Conservation (phyloP, 2,113 vertebrate species). For the Anseranas semipalmata region DNA sequence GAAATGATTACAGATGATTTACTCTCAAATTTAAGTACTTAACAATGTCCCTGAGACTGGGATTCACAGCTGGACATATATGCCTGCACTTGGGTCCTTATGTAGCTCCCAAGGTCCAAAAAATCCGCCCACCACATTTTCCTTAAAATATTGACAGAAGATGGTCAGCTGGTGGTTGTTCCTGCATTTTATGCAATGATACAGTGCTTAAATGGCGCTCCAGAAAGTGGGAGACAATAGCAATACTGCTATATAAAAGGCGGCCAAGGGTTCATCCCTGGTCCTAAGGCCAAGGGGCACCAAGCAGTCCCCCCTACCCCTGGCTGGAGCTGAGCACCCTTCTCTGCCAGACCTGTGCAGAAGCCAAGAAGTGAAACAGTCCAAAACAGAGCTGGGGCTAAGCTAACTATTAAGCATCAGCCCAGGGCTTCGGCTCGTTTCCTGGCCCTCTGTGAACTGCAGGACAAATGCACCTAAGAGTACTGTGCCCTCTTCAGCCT, state of each 20-base stretch:
- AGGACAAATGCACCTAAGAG: neutral
- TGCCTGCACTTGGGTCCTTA: neutral
- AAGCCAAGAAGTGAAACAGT: neutral
- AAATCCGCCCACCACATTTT: neutral
- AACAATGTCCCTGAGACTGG: neutral
- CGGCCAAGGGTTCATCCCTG: neutral
- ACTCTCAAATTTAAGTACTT: neutral
- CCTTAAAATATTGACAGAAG: neutral
- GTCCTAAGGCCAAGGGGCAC: neutral
- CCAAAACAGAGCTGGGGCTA: neutral
- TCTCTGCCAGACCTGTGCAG: neutral
- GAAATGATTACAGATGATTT: neutral
- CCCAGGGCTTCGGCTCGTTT: neutral
- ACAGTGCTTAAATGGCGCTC: neutral
- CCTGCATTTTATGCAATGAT: neutral
- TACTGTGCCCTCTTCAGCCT: neutral
- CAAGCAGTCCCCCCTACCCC: neutral
- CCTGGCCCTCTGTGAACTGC: neutral
- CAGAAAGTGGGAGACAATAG: neutral
- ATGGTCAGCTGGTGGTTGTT: neutral
- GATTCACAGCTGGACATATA: neutral
- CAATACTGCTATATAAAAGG: neutral
- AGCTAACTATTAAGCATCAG: neutral
- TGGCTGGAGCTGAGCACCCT: neutral
- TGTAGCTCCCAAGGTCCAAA: neutral